Base-by-base conservation (phyloP, 2,797 vertebrate genomes). In the Rhyacichthys aspro region DNA sequence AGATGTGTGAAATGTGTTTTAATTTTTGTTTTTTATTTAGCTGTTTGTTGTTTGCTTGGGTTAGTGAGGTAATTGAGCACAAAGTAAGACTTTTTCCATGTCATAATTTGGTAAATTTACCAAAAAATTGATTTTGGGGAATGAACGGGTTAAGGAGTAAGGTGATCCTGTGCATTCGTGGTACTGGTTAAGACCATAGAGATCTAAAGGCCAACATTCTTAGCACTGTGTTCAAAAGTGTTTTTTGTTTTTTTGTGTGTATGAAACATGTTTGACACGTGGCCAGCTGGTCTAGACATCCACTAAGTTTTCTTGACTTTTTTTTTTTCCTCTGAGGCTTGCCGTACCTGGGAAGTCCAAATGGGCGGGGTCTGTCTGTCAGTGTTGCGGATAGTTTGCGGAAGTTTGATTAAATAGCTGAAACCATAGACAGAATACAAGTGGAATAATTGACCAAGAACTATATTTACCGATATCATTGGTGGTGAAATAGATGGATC, bases 401-500 rank as follows among this genome's bases (percentile, higher is more conserved):
- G 93, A 93, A 93, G 90, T 91, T 81, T 70, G 11, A 33, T 34
- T 18, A 23, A 1, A 7, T 2, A 41, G 4, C 33, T 39, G 0
- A 32, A 70, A 68, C 65, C 43, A 1, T 60, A 64, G 47, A 1
- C 7, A 23, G 10, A 23, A 12, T 1, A 3, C 1, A 45, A 19
- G 15, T 47, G 12, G 7, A 8, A n/a, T 0, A 6, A 42, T 8
- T 9, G 11, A 19, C 8, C 39, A 0, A n/a, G 0, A 0, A 3
- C 9, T 18, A 9, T 2, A 34, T 3, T 28, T 28, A 28, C 23
- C 23, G 33, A 36, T 12, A 7, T 4, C 32, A 3, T 10, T 60
- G 9, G 5, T 9, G 19, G 7, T n/a, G 42, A 3, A 38, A 54
- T 65, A 83, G 52, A 94, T 94, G 93, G 92, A 94, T 55, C 79